Base-by-base conservation (phyloP, 2,888 invertebrate genomes). In the Monochamus alternatus region DNA sequence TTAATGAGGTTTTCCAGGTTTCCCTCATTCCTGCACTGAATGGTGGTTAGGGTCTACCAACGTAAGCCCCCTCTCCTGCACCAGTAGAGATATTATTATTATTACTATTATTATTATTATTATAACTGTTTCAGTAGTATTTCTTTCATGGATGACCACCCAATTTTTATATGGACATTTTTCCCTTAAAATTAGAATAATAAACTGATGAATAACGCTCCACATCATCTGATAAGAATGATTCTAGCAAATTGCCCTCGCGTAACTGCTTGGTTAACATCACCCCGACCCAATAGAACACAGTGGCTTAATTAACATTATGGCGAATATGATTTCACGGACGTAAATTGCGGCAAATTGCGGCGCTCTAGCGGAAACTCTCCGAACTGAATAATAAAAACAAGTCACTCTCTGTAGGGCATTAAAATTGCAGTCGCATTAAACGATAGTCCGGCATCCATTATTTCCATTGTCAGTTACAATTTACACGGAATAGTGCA, bases 381-480 rank as follows among this genome's bases (percentile, higher is more conserved):
- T 12, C 47, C 30, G 47, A 65, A 65, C 30, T 65, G 51, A 47
- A 65, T 65, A 65, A 65, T 51, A 65, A 65, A 65, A 65, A 44
- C 47, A 65, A 65, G 47, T 65, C 10, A 65, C 44, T 65, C 44
- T 31, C 44, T 47, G 64, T 44, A 44, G 22, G 47, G 66, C 66
- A 66, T 55, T 66, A 55, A 66, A 55, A 38, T 66, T 66, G 66
- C 32, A 31, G 38, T 55, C 31, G 32, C 31, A 66, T 66, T 66
- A 66, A 66, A 66, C 66, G 55, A 14, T 63, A 74, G 70, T 71
- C 62, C 52, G 70, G 70, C 67, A 76, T 76, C 66, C 70, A 74
- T 76, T 76, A 76, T 69, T 63, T 31, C 66, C 62, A 77, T 72
- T 77, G 74, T 77, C 74, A 74, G 52, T 72, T 51, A 64, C 72